Evolutionary conservation across 2,797 vertebrate species (phyloP), one percentile per base, ranked within the genome.

Genomic region (Nasua narica): DNA sequence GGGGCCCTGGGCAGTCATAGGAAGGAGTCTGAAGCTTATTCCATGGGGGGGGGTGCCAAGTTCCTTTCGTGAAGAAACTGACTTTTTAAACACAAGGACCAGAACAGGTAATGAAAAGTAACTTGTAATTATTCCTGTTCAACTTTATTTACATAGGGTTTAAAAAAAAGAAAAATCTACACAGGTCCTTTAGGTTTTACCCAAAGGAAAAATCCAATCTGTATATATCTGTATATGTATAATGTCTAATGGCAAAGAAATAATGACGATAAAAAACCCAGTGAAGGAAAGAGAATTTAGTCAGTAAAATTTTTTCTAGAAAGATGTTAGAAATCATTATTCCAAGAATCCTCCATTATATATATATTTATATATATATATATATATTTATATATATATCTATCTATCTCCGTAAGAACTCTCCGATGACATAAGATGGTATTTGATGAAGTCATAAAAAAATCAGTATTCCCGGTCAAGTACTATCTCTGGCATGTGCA

Each of bases 221-320:
- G 69, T n/a, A 54, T 70, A 5, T 74, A 40, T 35, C 54, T 86
- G 32, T 67, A 7, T 29, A 25, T 82, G 37, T 50, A 19, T 67
- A 29, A 29, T 37, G 18, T 32, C n/a, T 52, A 35, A 46, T 62
- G n/a, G 62, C 89, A 54, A 84, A 83, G 48, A 32, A 91, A 50
- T 37, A 35, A 43, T 12, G 25, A 32, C 84, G 93, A 89, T 43
- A 96, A 92, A 93, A 93, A 96, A 46, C 50, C 48, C 14, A 83
- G 2, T 12, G 35, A 15, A 10, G 19, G 48, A 54, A 77, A 58
- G 25, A 60, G 19, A 67, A 86, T 74, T 84, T 46, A 60, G 21
- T 56, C 23, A 67, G 65, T 58, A 70, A 70, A 89, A 88, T 21
- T 6, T 46, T 91, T 92, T 94, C 67, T 88, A 91, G 40, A 84